Evolutionary conservation across 1,140 invertebrate species (phyloP).

Genomic region (Drosophila neocordata): DNA sequence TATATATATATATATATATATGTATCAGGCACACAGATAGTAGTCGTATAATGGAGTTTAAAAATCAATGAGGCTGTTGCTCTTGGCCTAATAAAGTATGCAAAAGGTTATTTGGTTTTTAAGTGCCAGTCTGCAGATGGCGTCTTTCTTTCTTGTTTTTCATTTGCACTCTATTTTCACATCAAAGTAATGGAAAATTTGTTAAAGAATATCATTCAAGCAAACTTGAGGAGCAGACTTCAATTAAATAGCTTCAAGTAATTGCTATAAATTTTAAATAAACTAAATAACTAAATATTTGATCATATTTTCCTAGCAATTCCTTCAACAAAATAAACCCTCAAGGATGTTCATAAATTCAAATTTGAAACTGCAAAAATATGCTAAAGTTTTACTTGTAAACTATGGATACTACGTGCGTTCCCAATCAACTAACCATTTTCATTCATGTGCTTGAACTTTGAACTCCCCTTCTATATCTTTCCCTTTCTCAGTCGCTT

Average conservation of each 20-base stretch:
- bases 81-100: constrained; percentile 52
- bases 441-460: constrained; percentile 37
- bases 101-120: constrained; percentile 50
- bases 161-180: neutral
- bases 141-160: neutral
- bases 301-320: neutral
- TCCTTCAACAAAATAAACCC: neutral
- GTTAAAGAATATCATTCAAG: constrained; percentile 2
- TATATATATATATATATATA: too few relatives aligned
- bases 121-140: neutral
- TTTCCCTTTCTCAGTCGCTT: neutral
- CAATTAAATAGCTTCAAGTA: neutral
- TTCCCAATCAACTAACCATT: neutral
- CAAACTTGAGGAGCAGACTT: constrained; percentile 9
- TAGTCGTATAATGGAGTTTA: constrained; percentile 39
- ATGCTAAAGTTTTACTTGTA: constrained; percentile 54
- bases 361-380: constrained; percentile 50
- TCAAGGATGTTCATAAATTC: constrained; percentile 47
- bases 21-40: neutral
- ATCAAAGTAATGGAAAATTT: neutral
- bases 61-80: constrained; percentile 75
- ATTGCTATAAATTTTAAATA: neutral
- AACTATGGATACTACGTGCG: constrained; percentile 7
- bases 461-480: constrained; percentile 15
- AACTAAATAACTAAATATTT: neutral